A percentile compares a stretch with the other conserved stretches of the same genome.
phyloP scores from a whole-genome alignment of 1,140 invertebrate species.

The Papilio xuthus region DNA sequence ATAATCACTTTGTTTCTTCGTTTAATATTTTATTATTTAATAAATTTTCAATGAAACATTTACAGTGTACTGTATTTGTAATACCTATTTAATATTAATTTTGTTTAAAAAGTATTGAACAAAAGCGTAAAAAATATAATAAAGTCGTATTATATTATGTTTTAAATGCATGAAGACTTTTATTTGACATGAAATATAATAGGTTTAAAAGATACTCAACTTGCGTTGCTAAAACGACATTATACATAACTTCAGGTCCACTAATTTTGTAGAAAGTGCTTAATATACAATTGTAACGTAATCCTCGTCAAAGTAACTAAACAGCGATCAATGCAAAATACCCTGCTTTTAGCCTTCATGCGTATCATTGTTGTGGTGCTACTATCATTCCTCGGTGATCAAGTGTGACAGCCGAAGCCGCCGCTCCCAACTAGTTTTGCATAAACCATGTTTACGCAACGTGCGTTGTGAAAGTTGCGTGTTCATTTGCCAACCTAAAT shows the following conservation, averaged over 20 bases:
- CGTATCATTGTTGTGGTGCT: slow-evolving; percentile 4
- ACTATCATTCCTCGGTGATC: slow-evolving; percentile 30
- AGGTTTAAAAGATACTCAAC: too few relatives aligned
- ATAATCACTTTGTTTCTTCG: neutral
- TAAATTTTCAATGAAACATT: too few relatives aligned
- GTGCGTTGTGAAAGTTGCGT: slow-evolving; percentile 33
- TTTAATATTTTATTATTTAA: too few relatives aligned
- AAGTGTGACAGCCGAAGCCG: slow-evolving; percentile 30
- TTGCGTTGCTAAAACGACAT: too few relatives aligned
- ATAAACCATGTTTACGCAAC: slow-evolving; percentile 35
- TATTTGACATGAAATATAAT: too few relatives aligned
- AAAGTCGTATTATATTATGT: too few relatives aligned
- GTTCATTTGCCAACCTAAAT: slow-evolving; percentile 37
- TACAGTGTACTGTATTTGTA: too few relatives aligned
- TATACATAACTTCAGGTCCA: too few relatives aligned
- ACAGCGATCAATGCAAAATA: slow-evolving; percentile 17
- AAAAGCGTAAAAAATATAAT: too few relatives aligned
- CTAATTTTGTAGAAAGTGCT: neutral
- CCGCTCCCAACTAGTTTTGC: slow-evolving; percentile 32
- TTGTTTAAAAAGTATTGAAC: too few relatives aligned
- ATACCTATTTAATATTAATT: too few relatives aligned
- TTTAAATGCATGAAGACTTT: too few relatives aligned
- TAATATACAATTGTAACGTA: neutral
- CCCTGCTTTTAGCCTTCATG: slow-evolving; percentile 31
- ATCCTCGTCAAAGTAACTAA: neutral